A percentile compares a stretch with the other conserved stretches of the same genome.
These are phyloP conservation scores for Mormyrus hasselquistii DNA, from an alignment of 2,797 vertebrate species.

Conservation along the genomic window DNA sequence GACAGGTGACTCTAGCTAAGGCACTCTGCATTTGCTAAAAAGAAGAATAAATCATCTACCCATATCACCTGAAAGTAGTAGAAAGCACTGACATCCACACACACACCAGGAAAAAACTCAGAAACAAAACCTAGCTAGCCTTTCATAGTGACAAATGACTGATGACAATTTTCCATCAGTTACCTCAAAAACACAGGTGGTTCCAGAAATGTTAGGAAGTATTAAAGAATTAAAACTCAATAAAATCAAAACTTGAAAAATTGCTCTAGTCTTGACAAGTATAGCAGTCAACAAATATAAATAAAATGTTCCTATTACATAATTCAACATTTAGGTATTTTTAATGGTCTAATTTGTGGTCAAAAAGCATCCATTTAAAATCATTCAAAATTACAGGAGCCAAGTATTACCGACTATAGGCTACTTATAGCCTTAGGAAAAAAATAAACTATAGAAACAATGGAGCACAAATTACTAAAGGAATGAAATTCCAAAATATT, in stretches of 20 bases:
- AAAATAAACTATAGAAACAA: neutral
- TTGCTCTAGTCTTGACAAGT: neutral
- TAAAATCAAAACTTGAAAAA: neutral
- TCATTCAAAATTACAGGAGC: neutral
- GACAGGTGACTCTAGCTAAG: neutral
- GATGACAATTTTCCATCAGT: neutral
- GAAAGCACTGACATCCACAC: neutral
- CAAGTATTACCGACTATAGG: neutral
- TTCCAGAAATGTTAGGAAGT: neutral
- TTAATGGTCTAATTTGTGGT: neutral
- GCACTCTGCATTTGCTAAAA: neutral
- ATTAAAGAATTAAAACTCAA: neutral
- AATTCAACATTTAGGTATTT: neutral
- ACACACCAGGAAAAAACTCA: neutral
- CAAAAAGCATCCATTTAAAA: neutral
- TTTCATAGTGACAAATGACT: neutral
- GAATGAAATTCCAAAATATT: neutral
- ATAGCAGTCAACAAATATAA: neutral
- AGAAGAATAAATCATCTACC: neutral
- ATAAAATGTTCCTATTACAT: neutral
- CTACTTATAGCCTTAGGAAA: neutral
- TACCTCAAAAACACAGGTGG: neutral
- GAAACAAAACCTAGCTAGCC: neutral
- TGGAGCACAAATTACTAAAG: neutral
- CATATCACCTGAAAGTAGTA: neutral